phyloP scores from a whole-genome alignment of 2,113 vertebrate species.

The Helogale parvula region DNA sequence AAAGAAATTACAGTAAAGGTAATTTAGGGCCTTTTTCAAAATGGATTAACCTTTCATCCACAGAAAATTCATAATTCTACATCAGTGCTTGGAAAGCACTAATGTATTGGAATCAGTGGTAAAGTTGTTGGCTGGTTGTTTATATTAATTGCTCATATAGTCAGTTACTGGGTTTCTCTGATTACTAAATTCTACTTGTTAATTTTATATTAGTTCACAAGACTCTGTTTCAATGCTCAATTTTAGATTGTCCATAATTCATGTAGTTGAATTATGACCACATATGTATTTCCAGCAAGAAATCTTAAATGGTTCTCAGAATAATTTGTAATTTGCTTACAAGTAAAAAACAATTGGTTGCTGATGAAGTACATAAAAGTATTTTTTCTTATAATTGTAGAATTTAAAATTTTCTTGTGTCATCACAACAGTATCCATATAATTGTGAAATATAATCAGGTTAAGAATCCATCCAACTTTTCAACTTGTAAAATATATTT shows the following conservation, averaged over 20 bases:
- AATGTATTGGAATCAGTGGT: not conserved
- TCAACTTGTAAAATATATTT: conserved; percentile 45
- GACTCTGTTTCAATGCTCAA: conserved; percentile 82
- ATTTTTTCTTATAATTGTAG: conserved; percentile 70
- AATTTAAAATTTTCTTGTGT: conserved; percentile 69
- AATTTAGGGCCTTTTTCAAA: conserved; percentile 2
- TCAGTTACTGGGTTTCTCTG: conserved; percentile 73
- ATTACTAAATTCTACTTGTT: conserved; percentile 76
- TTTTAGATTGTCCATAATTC: conserved; percentile 84
- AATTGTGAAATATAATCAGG: conserved; percentile 69
- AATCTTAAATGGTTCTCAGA: conserved; percentile 77
- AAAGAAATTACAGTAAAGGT: conserved; percentile 4
- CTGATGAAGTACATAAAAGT: conserved; percentile 69
- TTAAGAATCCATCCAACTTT: conserved; percentile 52
- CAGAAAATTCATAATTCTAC: conserved; percentile 57
- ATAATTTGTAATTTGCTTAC: conserved; percentile 77
- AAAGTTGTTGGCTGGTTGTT: not conserved
- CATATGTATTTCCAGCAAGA: conserved; percentile 81
- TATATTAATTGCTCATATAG: not conserved
- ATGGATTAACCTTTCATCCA: not conserved
- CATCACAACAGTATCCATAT: conserved; percentile 48
- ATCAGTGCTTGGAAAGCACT: conserved; percentile 17
- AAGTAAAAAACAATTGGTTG: conserved; percentile 72
- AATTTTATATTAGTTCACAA: conserved; percentile 82
- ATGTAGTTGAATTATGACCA: conserved; percentile 83